Evolutionary conservation across 2,113 vertebrate genomes (phyloP).

Genomic region (Eptesicus fuscus): DNA sequence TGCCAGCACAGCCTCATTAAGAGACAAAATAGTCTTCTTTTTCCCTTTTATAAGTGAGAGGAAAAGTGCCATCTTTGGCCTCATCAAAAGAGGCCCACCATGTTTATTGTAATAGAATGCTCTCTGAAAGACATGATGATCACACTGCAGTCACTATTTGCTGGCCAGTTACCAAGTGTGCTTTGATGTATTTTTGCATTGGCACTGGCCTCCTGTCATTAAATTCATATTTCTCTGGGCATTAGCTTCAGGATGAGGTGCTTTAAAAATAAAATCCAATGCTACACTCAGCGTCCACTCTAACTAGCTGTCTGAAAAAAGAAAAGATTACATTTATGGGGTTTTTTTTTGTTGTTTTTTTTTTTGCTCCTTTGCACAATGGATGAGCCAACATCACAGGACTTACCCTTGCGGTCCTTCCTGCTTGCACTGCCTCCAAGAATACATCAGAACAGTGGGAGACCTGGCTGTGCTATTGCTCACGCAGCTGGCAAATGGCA

Average conservation of each 20-base stretch:
- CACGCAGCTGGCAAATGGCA: conserved; percentile 2
- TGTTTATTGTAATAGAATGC: conserved; percentile 25
- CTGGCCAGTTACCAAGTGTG: background rate
- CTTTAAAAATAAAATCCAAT: background rate
- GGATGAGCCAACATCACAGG: background rate
- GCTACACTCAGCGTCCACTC: background rate
- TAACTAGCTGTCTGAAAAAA: conserved; percentile 6
- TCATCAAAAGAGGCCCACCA: background rate
- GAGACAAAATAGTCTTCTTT: conserved; percentile 15
- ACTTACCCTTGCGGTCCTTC: background rate
- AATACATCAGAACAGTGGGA: conserved; percentile 16
- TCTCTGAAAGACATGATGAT: background rate
- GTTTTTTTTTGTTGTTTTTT: background rate
- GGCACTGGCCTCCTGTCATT: conserved; percentile 49
- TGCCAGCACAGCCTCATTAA: conserved; percentile 31
- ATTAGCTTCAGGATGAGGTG: conserved; percentile 30
- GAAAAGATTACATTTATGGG: background rate
- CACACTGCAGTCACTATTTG: background rate
- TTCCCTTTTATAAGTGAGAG: background rate
- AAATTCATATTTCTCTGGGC: conserved; percentile 46
- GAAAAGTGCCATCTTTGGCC: conserved; percentile 10
- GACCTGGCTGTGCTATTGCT: background rate
- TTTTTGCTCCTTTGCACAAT: background rate
- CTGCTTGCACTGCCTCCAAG: background rate
- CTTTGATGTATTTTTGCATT: conserved; percentile 34